These are phyloP conservation scores for Eulemur albifrons DNA, from an alignment of 2,797 vertebrate species.

Conservation along the genomic window DNA sequence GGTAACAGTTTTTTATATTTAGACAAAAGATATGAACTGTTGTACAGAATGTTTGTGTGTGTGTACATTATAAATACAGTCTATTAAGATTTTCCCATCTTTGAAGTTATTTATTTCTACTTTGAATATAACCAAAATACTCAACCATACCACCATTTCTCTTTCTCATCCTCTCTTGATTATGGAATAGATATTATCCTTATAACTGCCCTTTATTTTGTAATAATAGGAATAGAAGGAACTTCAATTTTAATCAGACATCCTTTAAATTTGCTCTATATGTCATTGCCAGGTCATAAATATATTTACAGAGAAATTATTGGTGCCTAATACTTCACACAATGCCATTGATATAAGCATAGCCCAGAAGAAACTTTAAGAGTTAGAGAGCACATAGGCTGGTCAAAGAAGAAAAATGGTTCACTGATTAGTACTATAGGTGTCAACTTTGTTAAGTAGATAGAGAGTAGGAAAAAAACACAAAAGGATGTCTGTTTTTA, in stretches of 20 bases:
- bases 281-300: neutral
- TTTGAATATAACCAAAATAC: neutral
- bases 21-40: neutral
- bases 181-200: neutral
- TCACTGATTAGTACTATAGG: neutral
- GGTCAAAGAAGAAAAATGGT: neutral
- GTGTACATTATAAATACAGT: neutral
- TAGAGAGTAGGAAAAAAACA: neutral
- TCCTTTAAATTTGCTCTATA: neutral
- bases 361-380: neutral
- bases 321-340: neutral
- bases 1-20: neutral
- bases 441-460: neutral
- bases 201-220: neutral
- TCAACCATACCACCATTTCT: neutral
- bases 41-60: neutral
- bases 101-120: neutral
- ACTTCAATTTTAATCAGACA: neutral
- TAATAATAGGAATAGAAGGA: neutral
- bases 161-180: neutral
- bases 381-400: neutral
- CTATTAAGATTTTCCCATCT: neutral
- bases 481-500: neutral
- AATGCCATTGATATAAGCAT: neutral
- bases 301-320: neutral